Conservation (phyloP, 2,797 vertebrate genomes). For the Bufotes viridis region DNA sequence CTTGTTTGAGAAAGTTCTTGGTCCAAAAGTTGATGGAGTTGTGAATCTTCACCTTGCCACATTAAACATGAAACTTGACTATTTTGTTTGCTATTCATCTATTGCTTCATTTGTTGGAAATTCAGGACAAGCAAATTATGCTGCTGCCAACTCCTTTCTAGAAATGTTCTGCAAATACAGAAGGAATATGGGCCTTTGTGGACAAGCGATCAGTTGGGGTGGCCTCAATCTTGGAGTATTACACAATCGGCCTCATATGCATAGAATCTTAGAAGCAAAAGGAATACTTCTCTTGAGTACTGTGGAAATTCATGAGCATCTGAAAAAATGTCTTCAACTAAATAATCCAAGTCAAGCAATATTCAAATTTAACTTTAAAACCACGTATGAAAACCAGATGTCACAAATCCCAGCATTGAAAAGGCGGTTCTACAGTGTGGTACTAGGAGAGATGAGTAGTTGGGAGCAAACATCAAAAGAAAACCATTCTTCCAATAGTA, state of each 20-base stretch:
- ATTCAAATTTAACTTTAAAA: conserved; percentile 78
- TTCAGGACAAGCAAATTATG: conserved; percentile 81
- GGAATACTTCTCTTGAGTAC: conserved; percentile 79
- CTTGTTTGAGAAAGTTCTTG: conserved; percentile 82
- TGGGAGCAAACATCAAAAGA: conserved; percentile 45
- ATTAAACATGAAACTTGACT: conserved; percentile 77
- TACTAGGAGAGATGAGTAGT: conserved; percentile 69
- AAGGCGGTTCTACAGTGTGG: conserved; percentile 69
- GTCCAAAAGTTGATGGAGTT: conserved; percentile 83
- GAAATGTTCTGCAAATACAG: conserved; percentile 85
- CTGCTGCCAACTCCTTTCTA: conserved; percentile 86
- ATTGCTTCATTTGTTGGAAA: conserved; percentile 84
- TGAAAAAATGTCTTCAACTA: conserved; percentile 77
- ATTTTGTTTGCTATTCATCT: conserved; percentile 89
- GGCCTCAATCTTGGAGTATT: conserved; percentile 82
- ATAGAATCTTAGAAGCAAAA: conserved; percentile 78
- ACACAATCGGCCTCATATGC: conserved; percentile 77
- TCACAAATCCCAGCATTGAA: conserved; percentile 71
- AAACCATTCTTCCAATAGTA: conserved; percentile 32
- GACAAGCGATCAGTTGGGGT: conserved; percentile 87
- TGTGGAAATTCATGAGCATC: conserved; percentile 77
- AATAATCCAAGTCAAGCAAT: conserved; percentile 82
- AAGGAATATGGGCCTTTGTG: conserved; percentile 79
- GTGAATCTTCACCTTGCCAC: conserved; percentile 84
- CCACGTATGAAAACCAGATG: conserved; percentile 70